phyloP scores from a whole-genome alignment of 2,113 vertebrate genomes.

The Aspidoscelis tigris region DNA sequence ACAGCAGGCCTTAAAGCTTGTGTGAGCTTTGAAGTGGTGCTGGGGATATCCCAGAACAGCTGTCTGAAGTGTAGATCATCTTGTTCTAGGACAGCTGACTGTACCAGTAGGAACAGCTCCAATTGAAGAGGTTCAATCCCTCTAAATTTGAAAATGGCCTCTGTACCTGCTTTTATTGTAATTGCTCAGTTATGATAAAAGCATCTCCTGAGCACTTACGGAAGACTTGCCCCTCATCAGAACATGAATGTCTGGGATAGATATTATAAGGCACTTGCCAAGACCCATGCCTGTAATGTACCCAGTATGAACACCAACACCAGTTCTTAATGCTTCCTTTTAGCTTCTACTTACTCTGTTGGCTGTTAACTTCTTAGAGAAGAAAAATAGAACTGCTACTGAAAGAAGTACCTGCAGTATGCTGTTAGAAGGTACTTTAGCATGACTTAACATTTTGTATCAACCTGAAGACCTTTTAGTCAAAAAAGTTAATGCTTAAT shows the following conservation, averaged over 20 bases:
- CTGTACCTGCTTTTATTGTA: background rate
- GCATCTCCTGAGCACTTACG: background rate
- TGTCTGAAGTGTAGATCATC: no score
- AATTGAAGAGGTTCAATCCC: no score
- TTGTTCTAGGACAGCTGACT: no score
- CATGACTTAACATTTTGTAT: background rate
- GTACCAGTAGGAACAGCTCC: no score
- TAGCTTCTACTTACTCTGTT: background rate
- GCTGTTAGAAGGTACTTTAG: background rate
- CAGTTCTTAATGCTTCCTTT: background rate
- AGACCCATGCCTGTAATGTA: background rate
- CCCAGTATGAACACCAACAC: background rate
- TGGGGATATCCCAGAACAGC: no score
- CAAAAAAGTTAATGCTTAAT: constrained; percentile 21
- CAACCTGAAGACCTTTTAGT: background rate
- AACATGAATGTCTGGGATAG: background rate
- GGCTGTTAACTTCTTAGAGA: background rate
- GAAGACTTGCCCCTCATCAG: background rate
- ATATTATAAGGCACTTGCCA: background rate
- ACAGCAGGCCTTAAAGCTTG: no score
- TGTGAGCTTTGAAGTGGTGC: no score
- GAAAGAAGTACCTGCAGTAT: background rate
- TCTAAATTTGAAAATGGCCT: no score
- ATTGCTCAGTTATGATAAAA: background rate
- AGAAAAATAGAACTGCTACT: background rate